Conservation (phyloP, 2,113 vertebrate species). For the Solea senegalensis region DNA sequence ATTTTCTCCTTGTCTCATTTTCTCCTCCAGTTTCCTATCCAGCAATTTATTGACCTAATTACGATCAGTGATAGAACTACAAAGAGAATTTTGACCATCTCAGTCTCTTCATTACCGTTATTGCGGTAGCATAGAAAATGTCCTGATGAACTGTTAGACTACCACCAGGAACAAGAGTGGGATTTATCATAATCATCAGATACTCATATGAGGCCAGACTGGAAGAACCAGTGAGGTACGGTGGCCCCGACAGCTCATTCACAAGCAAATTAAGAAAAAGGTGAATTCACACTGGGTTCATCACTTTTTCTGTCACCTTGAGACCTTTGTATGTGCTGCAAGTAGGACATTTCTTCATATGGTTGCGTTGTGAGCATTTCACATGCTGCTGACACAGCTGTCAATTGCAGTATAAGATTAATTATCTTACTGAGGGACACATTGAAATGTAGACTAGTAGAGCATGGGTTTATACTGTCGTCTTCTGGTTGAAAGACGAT, state of each 20-base stretch:
- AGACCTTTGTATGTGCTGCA: no score
- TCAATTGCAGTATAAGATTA: no score
- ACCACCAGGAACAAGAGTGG: neutral
- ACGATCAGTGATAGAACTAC: conserved; percentile 45
- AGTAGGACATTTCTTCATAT: no score
- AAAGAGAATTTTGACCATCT: conserved; percentile 42
- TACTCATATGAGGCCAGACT: conserved; percentile 7
- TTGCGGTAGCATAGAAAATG: conserved; percentile 2
- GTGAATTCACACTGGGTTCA: no score
- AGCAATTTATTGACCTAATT: conserved; percentile 68
- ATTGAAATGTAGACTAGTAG: no score
- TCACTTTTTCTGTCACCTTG: no score
- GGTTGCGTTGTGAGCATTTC: no score
- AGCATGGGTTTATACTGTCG: no score
- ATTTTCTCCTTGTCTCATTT: conserved; percentile 32
- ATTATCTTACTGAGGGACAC: no score
- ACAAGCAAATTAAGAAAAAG: neutral
- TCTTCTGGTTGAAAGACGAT: no score
- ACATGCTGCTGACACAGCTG: no score
- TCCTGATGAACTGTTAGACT: conserved; percentile 23
- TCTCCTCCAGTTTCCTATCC: conserved; percentile 38
- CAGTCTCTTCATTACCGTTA: conserved; percentile 45
- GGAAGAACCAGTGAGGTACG: neutral
- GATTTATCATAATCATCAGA: conserved; percentile 17
- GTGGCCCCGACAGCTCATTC: neutral